Evolutionary conservation across 1,140 invertebrate species (phyloP).

Genomic region (Brachionus rotundiformis): DNA sequence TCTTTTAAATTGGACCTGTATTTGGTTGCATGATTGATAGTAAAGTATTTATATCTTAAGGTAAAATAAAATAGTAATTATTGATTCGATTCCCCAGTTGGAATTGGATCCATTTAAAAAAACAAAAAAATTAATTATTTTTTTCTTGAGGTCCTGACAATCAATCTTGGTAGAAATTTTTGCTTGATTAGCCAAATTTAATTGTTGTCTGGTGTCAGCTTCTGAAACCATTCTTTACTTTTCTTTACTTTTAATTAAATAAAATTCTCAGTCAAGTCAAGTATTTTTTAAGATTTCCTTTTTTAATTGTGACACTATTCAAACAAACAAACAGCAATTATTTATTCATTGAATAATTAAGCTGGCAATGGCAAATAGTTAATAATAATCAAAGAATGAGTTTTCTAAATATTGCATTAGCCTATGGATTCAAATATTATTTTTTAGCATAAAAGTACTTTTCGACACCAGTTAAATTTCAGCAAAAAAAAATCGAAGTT

Average conservation of each 20-base stretch:
- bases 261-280: too few species aligned
- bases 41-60: not conserved
- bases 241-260: too few species aligned
- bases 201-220: not conserved
- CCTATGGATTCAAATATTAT: not conserved
- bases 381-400: not conserved
- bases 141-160: not conserved
- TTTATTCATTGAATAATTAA: not conserved
- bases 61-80: not conserved
- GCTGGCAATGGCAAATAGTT: not conserved
- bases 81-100: too few species aligned
- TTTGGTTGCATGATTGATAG: too few species aligned
- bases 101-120: too few species aligned
- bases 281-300: not conserved
- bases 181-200: not conserved
- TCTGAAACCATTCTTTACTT: not conserved
- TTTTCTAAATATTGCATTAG: not conserved
- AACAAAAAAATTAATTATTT: not conserved
- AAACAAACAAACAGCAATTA: not conserved
- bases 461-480: not conserved
- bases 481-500: conserved; percentile 5
- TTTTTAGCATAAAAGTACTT: not conserved
- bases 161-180: not conserved
- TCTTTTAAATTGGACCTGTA: too few species aligned
- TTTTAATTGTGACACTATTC: not conserved